Evolutionary conservation across 2,888 invertebrate genomes (phyloP).

Genomic region (Ectemnius lituratus): DNA sequence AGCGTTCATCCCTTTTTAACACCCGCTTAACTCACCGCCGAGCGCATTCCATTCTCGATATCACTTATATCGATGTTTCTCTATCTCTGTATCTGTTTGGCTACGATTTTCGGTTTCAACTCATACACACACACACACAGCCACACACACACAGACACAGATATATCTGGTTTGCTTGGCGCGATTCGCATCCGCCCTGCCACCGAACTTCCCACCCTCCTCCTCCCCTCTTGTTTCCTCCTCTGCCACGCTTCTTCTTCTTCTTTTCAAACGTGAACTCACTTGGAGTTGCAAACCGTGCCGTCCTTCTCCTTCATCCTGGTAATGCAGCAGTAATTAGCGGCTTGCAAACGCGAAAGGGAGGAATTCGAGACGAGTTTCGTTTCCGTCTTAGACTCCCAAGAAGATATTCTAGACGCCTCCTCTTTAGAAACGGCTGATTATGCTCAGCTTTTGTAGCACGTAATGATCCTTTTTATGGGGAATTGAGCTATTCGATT

Average conservation of each 20-base stretch:
- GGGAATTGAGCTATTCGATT: too few species aligned
- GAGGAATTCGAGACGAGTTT: too few species aligned
- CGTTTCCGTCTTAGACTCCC: too few species aligned
- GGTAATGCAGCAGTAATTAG: background rate
- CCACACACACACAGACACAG: too few species aligned
- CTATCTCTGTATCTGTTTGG: constrained; percentile 13
- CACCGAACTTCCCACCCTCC: background rate
- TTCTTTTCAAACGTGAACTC: background rate
- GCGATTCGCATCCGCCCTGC: too few species aligned
- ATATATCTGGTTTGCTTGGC: too few species aligned
- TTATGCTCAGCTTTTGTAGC: too few species aligned
- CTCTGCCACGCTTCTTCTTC: background rate
- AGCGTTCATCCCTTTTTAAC: constrained; percentile 43
- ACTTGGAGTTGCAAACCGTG: background rate
- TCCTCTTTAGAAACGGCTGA: constrained; percentile 19
- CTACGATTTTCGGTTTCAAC: constrained; percentile 35
- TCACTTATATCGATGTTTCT: background rate
- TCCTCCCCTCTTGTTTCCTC: background rate
- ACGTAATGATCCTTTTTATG: too few species aligned
- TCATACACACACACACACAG: too few species aligned
- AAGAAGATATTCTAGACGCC: constrained; percentile 23
- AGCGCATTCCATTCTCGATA: constrained; percentile 45
- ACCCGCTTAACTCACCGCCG: constrained; percentile 55
- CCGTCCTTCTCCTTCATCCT: background rate
- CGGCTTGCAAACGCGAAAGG: background rate